Percentiles rank a stretch among this genome's conserved stretches.
Evolutionary conservation across 2,113 vertebrate genomes (phyloP).

Genomic region (Cyanoliseus patagonus): DNA sequence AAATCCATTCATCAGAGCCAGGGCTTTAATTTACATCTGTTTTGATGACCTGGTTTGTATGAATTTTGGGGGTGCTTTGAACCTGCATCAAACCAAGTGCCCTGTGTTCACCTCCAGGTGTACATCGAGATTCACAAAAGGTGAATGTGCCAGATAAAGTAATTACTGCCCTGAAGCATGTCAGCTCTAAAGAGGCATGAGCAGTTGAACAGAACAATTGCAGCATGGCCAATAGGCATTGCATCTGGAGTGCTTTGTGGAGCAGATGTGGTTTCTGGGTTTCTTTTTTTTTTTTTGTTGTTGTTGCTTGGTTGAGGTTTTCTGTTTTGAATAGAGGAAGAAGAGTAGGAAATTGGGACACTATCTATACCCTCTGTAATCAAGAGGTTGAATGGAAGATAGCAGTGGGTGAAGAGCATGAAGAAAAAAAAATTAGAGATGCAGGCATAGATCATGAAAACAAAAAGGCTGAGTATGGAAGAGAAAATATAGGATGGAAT

Average conservation of each 20-base stretch:
- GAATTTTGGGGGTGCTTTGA: neutral
- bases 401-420: neutral
- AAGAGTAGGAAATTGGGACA: neutral
- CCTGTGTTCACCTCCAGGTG: neutral
- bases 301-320: neutral
- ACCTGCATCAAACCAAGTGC: neutral
- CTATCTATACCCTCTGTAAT: neutral
- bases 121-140: neutral
- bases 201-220: conserved; percentile 46
- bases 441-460: neutral
- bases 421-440: neutral
- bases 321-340: neutral
- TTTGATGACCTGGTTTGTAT: neutral
- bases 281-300: neutral
- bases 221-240: conserved; percentile 29
- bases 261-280: conserved; percentile 57
- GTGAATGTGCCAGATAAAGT: conserved; percentile 39
- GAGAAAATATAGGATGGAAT: neutral
- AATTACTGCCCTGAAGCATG: conserved; percentile 35
- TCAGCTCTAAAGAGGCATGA: conserved; percentile 39
- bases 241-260: conserved; percentile 41
- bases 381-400: neutral
- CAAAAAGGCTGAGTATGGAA: neutral
- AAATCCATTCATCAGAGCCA: neutral
- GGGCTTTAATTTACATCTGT: neutral